Percentiles rank a stretch among this genome's conserved stretches.
Conservation (phyloP, 2,888 invertebrate species). For the Oegoconia quadripuncta region DNA sequence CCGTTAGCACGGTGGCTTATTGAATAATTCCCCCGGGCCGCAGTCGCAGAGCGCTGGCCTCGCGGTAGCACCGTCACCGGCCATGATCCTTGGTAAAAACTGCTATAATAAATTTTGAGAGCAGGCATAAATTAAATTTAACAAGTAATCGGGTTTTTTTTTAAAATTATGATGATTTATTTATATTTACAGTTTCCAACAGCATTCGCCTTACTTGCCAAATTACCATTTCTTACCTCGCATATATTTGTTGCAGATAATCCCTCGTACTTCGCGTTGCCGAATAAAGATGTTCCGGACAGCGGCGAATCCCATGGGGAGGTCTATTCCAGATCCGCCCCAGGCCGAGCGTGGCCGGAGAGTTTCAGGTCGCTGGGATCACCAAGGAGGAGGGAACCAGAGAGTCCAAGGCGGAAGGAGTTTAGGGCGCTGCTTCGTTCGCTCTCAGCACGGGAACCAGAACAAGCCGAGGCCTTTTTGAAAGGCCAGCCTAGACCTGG, state of each 20-base stretch:
- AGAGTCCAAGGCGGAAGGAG: conserved; percentile 70
- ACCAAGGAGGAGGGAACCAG: conserved; percentile 58
- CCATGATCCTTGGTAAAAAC: conserved; percentile 43
- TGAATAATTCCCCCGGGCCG: conserved; percentile 65
- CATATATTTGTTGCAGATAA: conserved; percentile 83
- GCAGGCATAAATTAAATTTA: not conserved
- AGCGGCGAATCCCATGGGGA: conserved; percentile 50
- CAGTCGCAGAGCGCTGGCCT: conserved; percentile 39
- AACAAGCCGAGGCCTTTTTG: conserved; percentile 82
- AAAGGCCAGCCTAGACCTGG: conserved; percentile 84
- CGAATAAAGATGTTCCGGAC: conserved; percentile 70
- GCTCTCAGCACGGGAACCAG: conserved; percentile 81
- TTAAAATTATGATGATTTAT: too few species aligned
- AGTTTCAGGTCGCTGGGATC: conserved; percentile 55
- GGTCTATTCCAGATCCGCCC: conserved; percentile 83
- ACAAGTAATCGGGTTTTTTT: too few species aligned
- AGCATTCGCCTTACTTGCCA: too few species aligned
- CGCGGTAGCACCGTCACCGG: conserved; percentile 26
- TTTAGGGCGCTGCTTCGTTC: conserved; percentile 81
- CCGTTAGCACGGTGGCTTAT: conserved; percentile 74
- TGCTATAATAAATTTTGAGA: not conserved
- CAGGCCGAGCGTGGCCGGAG: conserved; percentile 80
- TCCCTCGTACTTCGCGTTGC: conserved; percentile 87
- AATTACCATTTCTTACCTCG: too few species aligned
- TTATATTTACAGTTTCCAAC: too few species aligned